These are phyloP conservation scores for Philotrypesis tridentata DNA, from an alignment of 1,140 invertebrate species.

Conservation along the genomic window DNA sequence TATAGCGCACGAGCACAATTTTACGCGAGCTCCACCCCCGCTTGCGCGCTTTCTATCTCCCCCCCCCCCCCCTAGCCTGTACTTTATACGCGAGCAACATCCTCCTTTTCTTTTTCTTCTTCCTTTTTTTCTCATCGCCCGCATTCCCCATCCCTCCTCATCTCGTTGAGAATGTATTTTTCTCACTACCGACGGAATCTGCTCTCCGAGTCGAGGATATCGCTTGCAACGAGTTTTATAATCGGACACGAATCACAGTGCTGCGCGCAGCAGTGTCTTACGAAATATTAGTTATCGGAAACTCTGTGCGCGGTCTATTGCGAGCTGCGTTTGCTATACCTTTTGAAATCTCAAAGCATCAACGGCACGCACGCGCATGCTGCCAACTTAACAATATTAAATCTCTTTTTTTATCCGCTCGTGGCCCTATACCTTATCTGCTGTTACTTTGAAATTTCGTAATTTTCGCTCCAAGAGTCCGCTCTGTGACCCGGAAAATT, in stretches of 20 bases:
- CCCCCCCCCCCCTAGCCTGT: not conserved
- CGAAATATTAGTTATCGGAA: too few relatives aligned
- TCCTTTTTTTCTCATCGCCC: not conserved
- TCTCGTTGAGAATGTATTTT: not conserved
- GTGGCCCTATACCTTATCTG: not conserved
- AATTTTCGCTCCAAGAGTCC: not conserved
- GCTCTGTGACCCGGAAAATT: not conserved
- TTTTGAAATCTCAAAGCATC: not conserved
- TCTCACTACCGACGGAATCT: not conserved
- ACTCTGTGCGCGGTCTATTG: too few relatives aligned
- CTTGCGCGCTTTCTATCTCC: not conserved
- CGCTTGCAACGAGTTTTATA: slow-evolving; percentile 17
- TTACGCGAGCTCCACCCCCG: not conserved
- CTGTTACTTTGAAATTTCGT: not conserved
- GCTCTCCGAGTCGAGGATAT: not conserved
- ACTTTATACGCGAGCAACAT: not conserved
- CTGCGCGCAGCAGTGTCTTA: too few relatives aligned
- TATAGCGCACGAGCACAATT: not conserved
- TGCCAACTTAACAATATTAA: not conserved
- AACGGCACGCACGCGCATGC: rapidly evolving
- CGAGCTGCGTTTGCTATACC: too few relatives aligned
- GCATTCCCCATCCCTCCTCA: not conserved
- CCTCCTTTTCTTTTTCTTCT: too few relatives aligned
- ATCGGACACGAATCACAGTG: slow-evolving; percentile 7
- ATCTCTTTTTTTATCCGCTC: not conserved